Evolutionary conservation across 2,113 vertebrate genomes (phyloP), one percentile per base, ranked within the genome.

Genomic region (Hippocampus comes): DNA sequence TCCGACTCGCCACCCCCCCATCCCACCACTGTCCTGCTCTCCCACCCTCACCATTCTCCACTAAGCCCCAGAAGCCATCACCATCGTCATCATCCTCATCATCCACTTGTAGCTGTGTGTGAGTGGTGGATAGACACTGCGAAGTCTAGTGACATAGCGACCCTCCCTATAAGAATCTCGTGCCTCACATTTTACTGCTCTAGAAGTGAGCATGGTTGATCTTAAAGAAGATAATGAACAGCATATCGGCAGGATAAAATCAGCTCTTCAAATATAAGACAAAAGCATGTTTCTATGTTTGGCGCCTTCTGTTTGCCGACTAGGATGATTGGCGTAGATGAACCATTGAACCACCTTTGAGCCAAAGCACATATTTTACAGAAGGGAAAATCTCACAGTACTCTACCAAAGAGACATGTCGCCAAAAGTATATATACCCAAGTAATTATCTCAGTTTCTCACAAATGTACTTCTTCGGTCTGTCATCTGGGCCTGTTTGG

Each of bases 1-100:
- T 89, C 90, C 82, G 83, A 55, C 78, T 48, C 64, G 67, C 67
- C 68, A 20, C 78, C 71, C 82, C 64, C 72, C 64, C 18, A 14
- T 57, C 65, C 71, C 72, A 41, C 79, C 79, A 77, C 85, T 75
- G 67, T 85, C 68, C 80, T 82, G 76, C 75, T 63, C 67, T 61
- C 65, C 73, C 70, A 73, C 73, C 8, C 75, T 80, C 68, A 75
- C 65, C 73, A 64, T 82, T 81, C 71, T 73, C 75, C 23, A 42
- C 77, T 81, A 46, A 85, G 38, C 71, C 73, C 63, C 17, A 43
- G 38, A 69, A 72, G 27, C 41, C 42, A 49, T 48, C 64, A 27
- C 23, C n/a, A 7, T 25, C 41, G 17, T 66, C 64, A 25, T 48
- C 64, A 48, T 66, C 27, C 1, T 20, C 53, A n/a, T 55, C 53